Evolutionary conservation across 2,113 vertebrate genomes (phyloP), one percentile per base, ranked within the genome.

Genomic region (Pungitius pungitius): DNA sequence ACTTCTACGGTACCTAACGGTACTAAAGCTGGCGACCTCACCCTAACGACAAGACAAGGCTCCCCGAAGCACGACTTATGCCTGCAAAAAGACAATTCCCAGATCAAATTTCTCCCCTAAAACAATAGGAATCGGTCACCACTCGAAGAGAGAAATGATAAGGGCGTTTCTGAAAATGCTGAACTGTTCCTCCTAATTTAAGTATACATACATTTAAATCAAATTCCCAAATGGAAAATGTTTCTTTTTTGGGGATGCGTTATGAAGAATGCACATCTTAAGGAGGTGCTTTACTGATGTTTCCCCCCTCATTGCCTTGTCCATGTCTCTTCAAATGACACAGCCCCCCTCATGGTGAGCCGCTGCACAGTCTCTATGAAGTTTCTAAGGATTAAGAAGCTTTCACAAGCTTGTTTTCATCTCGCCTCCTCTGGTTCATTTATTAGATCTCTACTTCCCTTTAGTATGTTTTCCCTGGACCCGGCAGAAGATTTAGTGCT

Each of bases 361-460:
- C 37, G 37, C 27, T 45, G 8, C 5, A 20, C 66, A 49, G 22
- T 40, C 49, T n/a, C 3, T 40, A 45, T 54, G 33, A 33, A 42
- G 55, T 58, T 57, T 6, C 20, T 59, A n/a, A 11, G 15, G 13
- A 73, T 68, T 13, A 24, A n/a, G 3, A 3, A 24, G 47, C 11
- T 49, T 66, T 68, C 24, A 67, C 35, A 52, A 35, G 20, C 67
- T 51, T 65, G 60, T 58, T 64, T 70, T 64, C 22, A 56, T 63
- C 8, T 24, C 30, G 10, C 17, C 37, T 66, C 54, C 20, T 51
- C 5, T 2, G 20, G 8, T 35, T 10, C 17, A 45, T 63, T 39
- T 35, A 47, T 55, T 69, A 49, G 33, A 57, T 71, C 20, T 57
- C 7, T 49, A 14, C 42, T 45, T 45, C 17, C 47, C 27, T 45